Evolutionary conservation across 2,797 vertebrate species (phyloP), one percentile per base, ranked within the genome.

Genomic region (Argya squamiceps): DNA sequence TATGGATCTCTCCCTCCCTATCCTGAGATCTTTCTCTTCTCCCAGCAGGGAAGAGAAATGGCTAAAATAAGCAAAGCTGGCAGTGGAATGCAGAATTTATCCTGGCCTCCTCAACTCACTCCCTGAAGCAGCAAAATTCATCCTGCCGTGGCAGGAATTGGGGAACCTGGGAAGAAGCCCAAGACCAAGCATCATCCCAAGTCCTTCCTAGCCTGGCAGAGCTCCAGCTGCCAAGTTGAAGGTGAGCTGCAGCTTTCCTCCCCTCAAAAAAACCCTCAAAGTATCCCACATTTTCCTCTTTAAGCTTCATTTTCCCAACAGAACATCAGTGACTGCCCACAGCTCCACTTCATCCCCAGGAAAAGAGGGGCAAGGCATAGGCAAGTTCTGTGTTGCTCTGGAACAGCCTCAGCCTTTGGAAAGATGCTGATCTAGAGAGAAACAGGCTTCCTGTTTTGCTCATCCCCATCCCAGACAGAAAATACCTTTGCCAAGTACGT

Each of bases 381-480:
- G 15, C 18, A 63, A 68, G 37, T 62, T 49, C 32, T 34, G 36
- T 77, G 88, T 56, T 32, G 34, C 63, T 59, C 63, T 59, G 47
- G 55, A 55, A 32, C 10, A 55, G 19, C 6, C 36, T 4, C 26
- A 83, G 37, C 34, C 39, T 50, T 74, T 44, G 46, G 36, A 93
- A 93, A 63, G 58, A 49, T 49, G 79, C 44, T 91, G 69, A 39
- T 82, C n/a, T 41, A 53, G 39, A 58, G 37, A 64, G 65, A 79
- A 84, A 12, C 41, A 78, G 46, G 55, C 17, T 94, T 91, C 79
- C 85, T 92, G 89, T 88, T 94, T 95, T 73, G 56, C 58, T 89
- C 86, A 88, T 92, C 67, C n/a, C 47, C 10, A 44, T 53, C 90
- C 68, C 93, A 87, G 93, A 92, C 88, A 92, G 43, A 91, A 90